Base-by-base conservation (phyloP, 2,888 invertebrate species). In the Andrena marginata region DNA sequence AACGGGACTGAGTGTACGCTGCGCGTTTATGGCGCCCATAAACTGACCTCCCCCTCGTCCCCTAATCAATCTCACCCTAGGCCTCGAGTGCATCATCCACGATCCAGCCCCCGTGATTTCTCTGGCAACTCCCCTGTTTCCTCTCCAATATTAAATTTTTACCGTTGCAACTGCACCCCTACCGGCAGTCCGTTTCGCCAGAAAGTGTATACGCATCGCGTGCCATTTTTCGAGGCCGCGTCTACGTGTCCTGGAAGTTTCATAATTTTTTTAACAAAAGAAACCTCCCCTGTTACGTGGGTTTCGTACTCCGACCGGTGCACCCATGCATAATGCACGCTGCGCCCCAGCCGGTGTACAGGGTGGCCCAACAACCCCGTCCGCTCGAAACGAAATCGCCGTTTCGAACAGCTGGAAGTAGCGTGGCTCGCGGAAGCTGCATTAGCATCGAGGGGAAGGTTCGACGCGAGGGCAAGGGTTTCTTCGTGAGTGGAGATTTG, bases 251-350 rank as follows among this genome's bases (percentile, higher is more conserved):
- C 56, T 0, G 23, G 13, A 51, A 65, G 69, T 59, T 60, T n/a
- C 16, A 42, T 65, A 51, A 77, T 77, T 77, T 68, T 68, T 77
- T 79, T 69, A 79, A 79, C 79, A 59, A 59, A 56, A 23, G 33
- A 73, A 65, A 67, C 74, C 51, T 65, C 16, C 29, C 13, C 42
- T 8, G 54, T 71, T 60, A 65, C 60, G 26, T 48, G 20, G 48
- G 23, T 63, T 35, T 60, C 64, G 26, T 42, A 65, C 62, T 67
- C 35, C 20, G 29, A 8, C 23, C 29, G 13, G 51, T 59, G 59
- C 70, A 62, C 26, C 51, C 23, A 75, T 83, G 74, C 54, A 83
- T 75, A 69, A 80, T 82, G 76, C 80, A 75, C 10, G 23, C 20
- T 71, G 74, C 56, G 51, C 49, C 82, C 68, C 51, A 42, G 60